Evolutionary conservation across 2,113 vertebrate genomes (phyloP).

Genomic region (Pitta sordida): DNA sequence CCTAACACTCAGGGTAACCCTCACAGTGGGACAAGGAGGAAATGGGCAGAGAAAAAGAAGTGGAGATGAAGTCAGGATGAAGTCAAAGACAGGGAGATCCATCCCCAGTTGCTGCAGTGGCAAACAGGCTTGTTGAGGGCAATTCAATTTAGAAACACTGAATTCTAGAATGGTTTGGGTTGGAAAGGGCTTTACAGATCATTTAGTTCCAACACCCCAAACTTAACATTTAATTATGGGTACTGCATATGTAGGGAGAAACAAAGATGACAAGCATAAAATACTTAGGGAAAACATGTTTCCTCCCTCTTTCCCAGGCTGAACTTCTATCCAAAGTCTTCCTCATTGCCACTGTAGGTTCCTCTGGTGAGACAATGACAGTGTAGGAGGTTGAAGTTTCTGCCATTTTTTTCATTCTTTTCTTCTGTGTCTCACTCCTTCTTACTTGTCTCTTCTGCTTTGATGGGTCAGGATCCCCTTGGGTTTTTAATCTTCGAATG

Average conservation of each 20-base stretch:
- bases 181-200: not conserved
- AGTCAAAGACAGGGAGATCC: not conserved
- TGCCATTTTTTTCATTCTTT: not conserved
- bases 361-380: fast-evolving
- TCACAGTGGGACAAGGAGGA: not conserved
- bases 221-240: not conserved
- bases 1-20: not conserved
- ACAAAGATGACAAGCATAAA: not conserved
- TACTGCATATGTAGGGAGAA: not conserved
- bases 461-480: fast-evolving
- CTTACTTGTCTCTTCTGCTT: not conserved
- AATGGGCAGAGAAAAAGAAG: not conserved
- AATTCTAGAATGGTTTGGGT: not conserved
- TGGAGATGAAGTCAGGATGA: not conserved
- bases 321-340: not conserved
- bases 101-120: not conserved
- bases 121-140: not conserved
- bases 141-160: not conserved
- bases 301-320: not conserved
- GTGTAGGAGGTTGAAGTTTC: not conserved
- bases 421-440: not conserved
- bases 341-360: fast-evolving
- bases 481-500: fast-evolving
- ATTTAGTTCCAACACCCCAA: not conserved
- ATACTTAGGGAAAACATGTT: not conserved